Conservation (phyloP, 2,113 vertebrate species). For the Hirundichthys speculiger region DNA sequence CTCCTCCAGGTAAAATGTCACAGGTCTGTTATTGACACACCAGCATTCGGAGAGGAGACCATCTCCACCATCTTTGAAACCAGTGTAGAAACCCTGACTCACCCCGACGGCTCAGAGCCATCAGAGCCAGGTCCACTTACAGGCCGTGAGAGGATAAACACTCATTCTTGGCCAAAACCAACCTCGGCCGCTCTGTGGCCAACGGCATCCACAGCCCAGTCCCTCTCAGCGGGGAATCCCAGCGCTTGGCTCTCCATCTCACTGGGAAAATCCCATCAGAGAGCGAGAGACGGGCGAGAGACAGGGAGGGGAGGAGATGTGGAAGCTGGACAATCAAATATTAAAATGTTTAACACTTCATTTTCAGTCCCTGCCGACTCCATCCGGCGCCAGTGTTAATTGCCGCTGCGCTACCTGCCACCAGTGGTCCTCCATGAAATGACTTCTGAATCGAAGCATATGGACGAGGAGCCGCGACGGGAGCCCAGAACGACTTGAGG, state of each 20-base stretch:
- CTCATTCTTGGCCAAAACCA: slow-evolving; percentile 61
- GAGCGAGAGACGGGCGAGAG: not conserved
- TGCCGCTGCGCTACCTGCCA: slow-evolving; percentile 72
- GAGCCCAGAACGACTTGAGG: slow-evolving; percentile 64
- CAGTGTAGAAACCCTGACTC: no score
- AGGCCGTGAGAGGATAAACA: slow-evolving; percentile 58
- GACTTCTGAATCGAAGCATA: slow-evolving; percentile 77
- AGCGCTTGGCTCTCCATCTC: slow-evolving; percentile 42
- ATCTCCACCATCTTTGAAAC: no score
- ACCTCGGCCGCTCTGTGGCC: slow-evolving; percentile 51
- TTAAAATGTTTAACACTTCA: slow-evolving; percentile 72
- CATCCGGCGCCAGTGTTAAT: slow-evolving; percentile 55
- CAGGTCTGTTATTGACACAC: slow-evolving; percentile 24
- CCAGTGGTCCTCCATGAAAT: slow-evolving; percentile 73
- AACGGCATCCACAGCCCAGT: slow-evolving; percentile 51
- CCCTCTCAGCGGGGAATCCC: slow-evolving; percentile 61
- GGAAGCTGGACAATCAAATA: slow-evolving; percentile 68
- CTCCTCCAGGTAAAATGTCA: slow-evolving; percentile 67
- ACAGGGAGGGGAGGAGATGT: not conserved
- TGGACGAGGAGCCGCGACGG: slow-evolving; percentile 64
- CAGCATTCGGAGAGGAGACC: slow-evolving; percentile 16
- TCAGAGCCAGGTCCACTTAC: slow-evolving; percentile 61
- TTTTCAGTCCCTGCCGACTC: slow-evolving; percentile 67
- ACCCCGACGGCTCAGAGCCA: slow-evolving; percentile 17
- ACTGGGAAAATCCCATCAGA: slow-evolving; percentile 58